These are phyloP conservation scores for Mastomys coucha DNA, from an alignment of 2,113 vertebrate species.

Conservation along the genomic window DNA sequence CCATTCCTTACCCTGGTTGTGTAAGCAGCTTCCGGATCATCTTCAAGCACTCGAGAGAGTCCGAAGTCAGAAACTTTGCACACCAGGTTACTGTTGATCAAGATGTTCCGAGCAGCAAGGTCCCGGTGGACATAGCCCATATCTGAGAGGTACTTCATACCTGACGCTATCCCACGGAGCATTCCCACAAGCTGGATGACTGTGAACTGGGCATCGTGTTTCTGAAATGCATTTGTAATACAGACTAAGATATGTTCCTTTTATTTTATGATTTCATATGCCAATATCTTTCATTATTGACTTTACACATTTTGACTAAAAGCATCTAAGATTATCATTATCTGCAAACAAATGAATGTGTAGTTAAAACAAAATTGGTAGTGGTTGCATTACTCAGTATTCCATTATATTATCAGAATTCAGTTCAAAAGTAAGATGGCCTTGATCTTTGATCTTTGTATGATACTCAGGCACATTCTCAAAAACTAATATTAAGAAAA, in stretches of 20 bases:
- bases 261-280: not conserved
- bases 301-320: not conserved
- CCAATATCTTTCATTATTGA: not conserved
- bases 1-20: slow-evolving; percentile 89
- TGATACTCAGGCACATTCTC: not conserved
- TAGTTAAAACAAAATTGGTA: not conserved
- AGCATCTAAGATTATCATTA: not conserved
- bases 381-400: not conserved
- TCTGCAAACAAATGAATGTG: not conserved
- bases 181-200: slow-evolving; percentile 95
- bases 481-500: not conserved
- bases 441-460: not conserved
- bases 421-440: not conserved
- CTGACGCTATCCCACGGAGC: slow-evolving; percentile 94
- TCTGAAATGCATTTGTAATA: slow-evolving; percentile 88
- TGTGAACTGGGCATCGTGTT: slow-evolving; percentile 98
- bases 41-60: slow-evolving; percentile 95
- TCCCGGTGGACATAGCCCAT: slow-evolving; percentile 95
- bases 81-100: slow-evolving; percentile 96
- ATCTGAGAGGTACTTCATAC: slow-evolving; percentile 95
- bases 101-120: slow-evolving; percentile 93
- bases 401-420: not conserved
- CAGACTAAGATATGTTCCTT: not conserved
- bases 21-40: slow-evolving; percentile 92
- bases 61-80: slow-evolving; percentile 99